These are phyloP conservation scores for Epinotia ramella DNA, from an alignment of 2,888 invertebrate species.

Conservation along the genomic window DNA sequence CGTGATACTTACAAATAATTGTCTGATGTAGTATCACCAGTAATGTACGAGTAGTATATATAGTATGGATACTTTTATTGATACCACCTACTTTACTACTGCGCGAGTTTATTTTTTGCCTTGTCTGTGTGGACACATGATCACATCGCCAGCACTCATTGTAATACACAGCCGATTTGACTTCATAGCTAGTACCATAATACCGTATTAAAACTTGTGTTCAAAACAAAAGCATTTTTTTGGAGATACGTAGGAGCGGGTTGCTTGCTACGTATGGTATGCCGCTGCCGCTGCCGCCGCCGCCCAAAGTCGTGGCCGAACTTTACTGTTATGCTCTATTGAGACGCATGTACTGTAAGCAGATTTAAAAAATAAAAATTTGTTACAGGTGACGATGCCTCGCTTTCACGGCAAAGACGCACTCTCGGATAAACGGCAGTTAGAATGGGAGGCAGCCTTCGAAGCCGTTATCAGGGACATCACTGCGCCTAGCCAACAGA, in stretches of 20 bases:
- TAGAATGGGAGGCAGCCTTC: slow-evolving; percentile 91
- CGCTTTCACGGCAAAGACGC: slow-evolving; percentile 82
- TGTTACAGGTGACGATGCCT: slow-evolving; percentile 90
- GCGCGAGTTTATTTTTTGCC: background rate
- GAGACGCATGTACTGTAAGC: too few relatives aligned
- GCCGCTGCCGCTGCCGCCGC: too few relatives aligned
- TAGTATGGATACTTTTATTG: background rate
- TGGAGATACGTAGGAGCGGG: too few relatives aligned
- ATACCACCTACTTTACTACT: background rate
- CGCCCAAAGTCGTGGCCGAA: too few relatives aligned
- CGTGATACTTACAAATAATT: background rate
- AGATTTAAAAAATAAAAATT: slow-evolving; percentile 41
- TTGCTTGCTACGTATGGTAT: too few relatives aligned
- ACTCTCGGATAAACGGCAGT: slow-evolving; percentile 81
- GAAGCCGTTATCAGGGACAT: slow-evolving; percentile 91
- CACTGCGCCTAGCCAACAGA: slow-evolving; percentile 85
- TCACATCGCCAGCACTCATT: background rate
- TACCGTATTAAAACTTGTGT: background rate
- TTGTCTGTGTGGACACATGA: too few relatives aligned
- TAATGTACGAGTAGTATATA: background rate
- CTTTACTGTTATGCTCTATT: too few relatives aligned
- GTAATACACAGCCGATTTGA: background rate
- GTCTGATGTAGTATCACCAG: background rate
- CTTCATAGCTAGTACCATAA: background rate
- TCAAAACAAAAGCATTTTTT: background rate